Percentiles rank a stretch among this genome's conserved stretches.
Evolutionary conservation across 2,113 vertebrate genomes (phyloP).

Genomic region (Oryzias celebensis): DNA sequence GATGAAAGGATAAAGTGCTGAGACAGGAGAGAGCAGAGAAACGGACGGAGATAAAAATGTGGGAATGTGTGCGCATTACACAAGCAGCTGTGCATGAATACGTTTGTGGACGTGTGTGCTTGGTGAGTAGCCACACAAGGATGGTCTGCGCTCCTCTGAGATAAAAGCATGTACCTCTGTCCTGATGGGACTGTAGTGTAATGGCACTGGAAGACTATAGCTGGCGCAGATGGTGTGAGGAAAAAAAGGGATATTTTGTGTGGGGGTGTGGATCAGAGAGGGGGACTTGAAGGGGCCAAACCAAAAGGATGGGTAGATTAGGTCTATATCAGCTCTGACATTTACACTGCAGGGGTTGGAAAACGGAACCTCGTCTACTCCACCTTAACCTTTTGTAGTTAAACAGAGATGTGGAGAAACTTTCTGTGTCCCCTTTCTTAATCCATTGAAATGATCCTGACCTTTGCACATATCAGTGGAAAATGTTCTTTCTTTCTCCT

Average conservation of each 20-base stretch:
- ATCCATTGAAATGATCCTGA: constrained; percentile 42
- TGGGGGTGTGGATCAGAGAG: constrained; percentile 3
- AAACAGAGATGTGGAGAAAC: constrained; percentile 18
- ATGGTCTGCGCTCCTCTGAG: constrained; percentile 59
- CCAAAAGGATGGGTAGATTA: constrained; percentile 26
- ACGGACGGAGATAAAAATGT: constrained; percentile 40
- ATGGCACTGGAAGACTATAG: constrained; percentile 54
- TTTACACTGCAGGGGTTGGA: constrained; percentile 39
- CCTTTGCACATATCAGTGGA: constrained; percentile 47
- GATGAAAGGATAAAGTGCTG: constrained; percentile 69
- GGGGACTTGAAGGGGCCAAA: constrained; percentile 9
- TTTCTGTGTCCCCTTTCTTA: constrained; percentile 14
- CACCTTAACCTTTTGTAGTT: constrained; percentile 3
- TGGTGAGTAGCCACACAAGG: constrained; percentile 62
- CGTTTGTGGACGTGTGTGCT: constrained; percentile 7
- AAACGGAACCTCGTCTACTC: constrained; percentile 20
- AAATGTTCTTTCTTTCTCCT: constrained; percentile 22
- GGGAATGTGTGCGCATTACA: constrained; percentile 12
- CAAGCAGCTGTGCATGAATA: constrained; percentile 28
- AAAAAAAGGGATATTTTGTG: constrained; percentile 3
- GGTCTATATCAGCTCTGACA: constrained; percentile 30
- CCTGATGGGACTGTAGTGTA: constrained; percentile 61
- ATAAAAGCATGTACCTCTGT: constrained; percentile 69
- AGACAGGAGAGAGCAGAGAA: constrained; percentile 49
- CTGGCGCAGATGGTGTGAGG: constrained; percentile 49